phyloP scores from a whole-genome alignment of 2,113 vertebrate genomes.

The Gallinago jamesoni region DNA sequence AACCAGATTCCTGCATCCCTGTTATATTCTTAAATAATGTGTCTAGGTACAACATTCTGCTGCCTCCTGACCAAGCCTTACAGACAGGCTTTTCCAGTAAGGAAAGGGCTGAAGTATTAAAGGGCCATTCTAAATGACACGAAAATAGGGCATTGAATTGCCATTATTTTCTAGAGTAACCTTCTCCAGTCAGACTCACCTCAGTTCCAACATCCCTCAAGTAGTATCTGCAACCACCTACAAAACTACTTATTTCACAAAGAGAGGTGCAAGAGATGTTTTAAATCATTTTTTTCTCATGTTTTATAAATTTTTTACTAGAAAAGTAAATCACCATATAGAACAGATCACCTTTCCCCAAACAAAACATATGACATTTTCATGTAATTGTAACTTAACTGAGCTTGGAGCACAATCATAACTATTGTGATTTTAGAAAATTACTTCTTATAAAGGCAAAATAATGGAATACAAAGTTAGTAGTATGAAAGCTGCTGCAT shows the following conservation, averaged over 20 bases:
- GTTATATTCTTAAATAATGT: neutral
- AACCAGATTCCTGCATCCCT: neutral
- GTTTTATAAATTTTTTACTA: neutral
- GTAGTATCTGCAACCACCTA: neutral
- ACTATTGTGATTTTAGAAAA: neutral
- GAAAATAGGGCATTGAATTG: neutral
- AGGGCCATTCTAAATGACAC: neutral
- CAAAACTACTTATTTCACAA: neutral
- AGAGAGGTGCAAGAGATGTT: neutral
- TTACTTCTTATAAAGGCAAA: neutral
- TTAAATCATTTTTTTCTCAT: neutral
- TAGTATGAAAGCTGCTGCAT: neutral
- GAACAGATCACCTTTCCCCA: neutral
- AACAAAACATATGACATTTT: neutral
- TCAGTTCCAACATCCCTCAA: neutral
- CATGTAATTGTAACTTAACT: neutral
- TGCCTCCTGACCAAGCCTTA: neutral
- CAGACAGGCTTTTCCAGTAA: neutral
- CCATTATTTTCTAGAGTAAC: neutral
- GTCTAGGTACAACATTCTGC: neutral
- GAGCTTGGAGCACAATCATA: neutral
- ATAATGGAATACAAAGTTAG: neutral
- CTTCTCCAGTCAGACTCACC: neutral
- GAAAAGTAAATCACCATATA: neutral
- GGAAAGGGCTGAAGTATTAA: neutral